A percentile compares a stretch with the other conserved stretches of the same genome.
Conservation (phyloP, 2,888 invertebrate genomes). For the Ochropleura plecta region DNA sequence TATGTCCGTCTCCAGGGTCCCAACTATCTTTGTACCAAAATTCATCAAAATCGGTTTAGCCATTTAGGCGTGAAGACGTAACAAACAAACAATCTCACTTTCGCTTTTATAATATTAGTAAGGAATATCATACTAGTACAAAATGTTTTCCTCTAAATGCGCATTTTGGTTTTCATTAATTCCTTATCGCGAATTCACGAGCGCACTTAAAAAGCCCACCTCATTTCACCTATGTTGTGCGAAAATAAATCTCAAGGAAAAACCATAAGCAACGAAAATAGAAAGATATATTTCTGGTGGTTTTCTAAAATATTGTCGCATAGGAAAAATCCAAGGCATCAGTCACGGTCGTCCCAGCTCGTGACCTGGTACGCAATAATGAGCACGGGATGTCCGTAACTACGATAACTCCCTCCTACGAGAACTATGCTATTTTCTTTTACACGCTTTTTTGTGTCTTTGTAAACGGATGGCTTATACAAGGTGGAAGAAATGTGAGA, state of each 20-base stretch:
- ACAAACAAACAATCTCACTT: no score
- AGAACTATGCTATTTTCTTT: constrained; percentile 18
- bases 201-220: background rate
- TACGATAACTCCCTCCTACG: constrained; percentile 11
- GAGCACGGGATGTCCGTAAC: constrained; percentile 60
- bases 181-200: background rate
- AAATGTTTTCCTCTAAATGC: background rate
- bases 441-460: background rate
- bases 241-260: constrained; percentile 42
- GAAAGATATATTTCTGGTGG: constrained; percentile 53
- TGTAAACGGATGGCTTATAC: background rate
- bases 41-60: no score
- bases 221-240: constrained; percentile 19
- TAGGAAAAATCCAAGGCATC: constrained; percentile 64
- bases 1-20: no score
- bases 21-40: no score
- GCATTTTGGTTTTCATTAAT: background rate
- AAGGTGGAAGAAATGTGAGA: no score
- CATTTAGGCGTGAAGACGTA: no score
- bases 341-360: constrained; percentile 71
- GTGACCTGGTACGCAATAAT: constrained; percentile 71
- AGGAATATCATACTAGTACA: background rate
- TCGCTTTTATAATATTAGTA: no score
- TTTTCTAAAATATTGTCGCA: constrained; percentile 56
- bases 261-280: constrained; percentile 41